A percentile compares a stretch with the other conserved stretches of the same genome.
Evolutionary conservation across 2,888 invertebrate species (phyloP).

Genomic region (Melinaea menophilus): DNA sequence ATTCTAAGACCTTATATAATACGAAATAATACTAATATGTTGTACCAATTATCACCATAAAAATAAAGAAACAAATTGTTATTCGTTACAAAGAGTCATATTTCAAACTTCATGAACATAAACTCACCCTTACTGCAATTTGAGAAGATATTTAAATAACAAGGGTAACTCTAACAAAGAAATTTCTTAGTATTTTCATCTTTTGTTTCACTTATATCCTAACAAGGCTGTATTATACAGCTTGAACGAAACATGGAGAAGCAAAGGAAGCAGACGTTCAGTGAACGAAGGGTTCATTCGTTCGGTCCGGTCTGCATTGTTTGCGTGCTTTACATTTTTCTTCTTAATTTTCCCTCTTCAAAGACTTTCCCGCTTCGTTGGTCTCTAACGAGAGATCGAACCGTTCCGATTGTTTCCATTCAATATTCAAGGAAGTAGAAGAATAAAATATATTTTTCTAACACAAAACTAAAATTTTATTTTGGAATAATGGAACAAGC

Average conservation of each 20-base stretch:
- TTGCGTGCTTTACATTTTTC: conserved; percentile 34
- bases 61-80: neutral
- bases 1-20: too few species aligned
- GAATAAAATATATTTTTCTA: conserved; percentile 1
- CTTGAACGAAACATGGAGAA: conserved; percentile 4
- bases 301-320: conserved; percentile 34
- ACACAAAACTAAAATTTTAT: conserved; percentile 12
- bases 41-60: too few species aligned
- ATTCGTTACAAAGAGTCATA: neutral
- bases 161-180: neutral
- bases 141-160: conserved; percentile 2
- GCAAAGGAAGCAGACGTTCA: conserved; percentile 6
- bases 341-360: conserved; percentile 38
- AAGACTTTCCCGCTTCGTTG: conserved; percentile 32
- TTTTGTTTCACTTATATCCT: conserved; percentile 4
- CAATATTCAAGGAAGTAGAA: conserved; percentile 15
- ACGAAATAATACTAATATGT: too few species aligned
- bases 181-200: conserved; percentile 3
- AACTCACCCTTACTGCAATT: neutral
- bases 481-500: conserved; percentile 8
- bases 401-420: conserved; percentile 25
- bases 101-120: conserved; percentile 1
- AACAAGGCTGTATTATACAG: conserved; percentile 5
- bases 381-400: conserved; percentile 30
- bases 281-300: conserved; percentile 11